Percentiles rank a stretch among this genome's conserved stretches.
Evolutionary conservation across 2,888 invertebrate species (phyloP).

Genomic region (Xestia ashworthii): DNA sequence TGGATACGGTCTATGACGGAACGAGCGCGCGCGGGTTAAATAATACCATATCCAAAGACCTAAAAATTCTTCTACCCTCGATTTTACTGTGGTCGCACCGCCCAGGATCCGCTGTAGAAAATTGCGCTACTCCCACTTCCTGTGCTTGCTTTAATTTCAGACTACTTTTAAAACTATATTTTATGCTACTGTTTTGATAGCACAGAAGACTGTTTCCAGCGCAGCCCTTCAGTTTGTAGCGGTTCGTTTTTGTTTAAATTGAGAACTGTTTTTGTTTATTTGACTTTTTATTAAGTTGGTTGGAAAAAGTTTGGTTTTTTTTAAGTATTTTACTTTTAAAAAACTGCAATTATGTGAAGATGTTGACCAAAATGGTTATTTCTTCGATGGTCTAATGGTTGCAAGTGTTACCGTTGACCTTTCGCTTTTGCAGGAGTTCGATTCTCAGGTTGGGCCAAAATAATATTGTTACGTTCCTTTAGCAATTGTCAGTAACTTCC

Average conservation of each 20-base stretch:
- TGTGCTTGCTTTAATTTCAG: constrained; percentile 79
- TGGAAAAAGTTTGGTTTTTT: no score
- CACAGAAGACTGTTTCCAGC: constrained; percentile 28
- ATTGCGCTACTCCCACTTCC: constrained; percentile 75
- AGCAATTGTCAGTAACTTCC: no score
- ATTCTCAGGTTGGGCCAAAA: neutral
- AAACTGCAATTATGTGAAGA: neutral
- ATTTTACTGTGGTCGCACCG: constrained; percentile 69
- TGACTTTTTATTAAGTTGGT: constrained; percentile 11
- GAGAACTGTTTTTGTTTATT: constrained; percentile 10
- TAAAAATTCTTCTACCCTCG: constrained; percentile 22
- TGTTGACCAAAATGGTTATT: neutral
- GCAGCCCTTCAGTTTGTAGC: constrained; percentile 10
- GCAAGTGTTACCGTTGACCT: neutral
- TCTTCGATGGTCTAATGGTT: neutral
- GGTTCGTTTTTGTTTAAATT: constrained; percentile 16
- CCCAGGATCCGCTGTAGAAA: constrained; percentile 75
- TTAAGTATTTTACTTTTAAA: neutral
- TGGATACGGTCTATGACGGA: no score
- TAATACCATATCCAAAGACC: constrained; percentile 42
- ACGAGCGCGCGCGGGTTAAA: no score
- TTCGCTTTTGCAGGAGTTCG: neutral
- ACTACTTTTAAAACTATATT: constrained; percentile 74
- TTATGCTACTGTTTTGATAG: constrained; percentile 68
- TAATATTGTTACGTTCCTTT: neutral